Base-by-base conservation (phyloP, 2,888 invertebrate genomes). In the Trypoxylon attenuatum region DNA sequence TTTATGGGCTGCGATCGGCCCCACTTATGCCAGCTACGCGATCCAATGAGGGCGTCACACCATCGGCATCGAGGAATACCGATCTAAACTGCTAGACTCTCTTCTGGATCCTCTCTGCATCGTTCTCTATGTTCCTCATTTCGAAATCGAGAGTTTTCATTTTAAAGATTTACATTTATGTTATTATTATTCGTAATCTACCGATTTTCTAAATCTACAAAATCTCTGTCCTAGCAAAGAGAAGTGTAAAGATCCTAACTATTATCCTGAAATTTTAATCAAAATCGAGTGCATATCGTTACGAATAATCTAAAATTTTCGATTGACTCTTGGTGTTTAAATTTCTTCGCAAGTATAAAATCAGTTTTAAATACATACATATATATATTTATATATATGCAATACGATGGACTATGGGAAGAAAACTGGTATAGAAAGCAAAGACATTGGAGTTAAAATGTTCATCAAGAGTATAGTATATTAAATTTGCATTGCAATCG, bases 1-100 rank as follows among this genome's bases (percentile, higher is more conserved):
- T 70, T 74, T 74, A 71, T 74, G 59, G 57, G 27, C 46, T 25
- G 29, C 52, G 65, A 54, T 74, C 60, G n/a, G n/a, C 56, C 43
- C 65, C 19, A 56, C 29, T 69, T 63, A 53, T 51, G 60, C 70
- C 53, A 52, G 59, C 50, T 66, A 46, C 47, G 25, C 50, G 63
- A 47, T 53, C 56, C 74, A 58, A 61, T 57, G 61, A 66, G 66
- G 55, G 54, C 52, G 66, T 58, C 61, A 57, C 65, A 61, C 64
- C 33, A 6, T 13, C 41, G 22, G 49, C 65, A 71, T 75, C 66
- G 58, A 53, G 18, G 63, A 62, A 60, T 66, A 54, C 61, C 58
- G 49, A 66, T 75, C 59, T 67, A 63, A 63, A 46, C 58, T 21
- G n/a, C 23, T n/a, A 10, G 10, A 16, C 41, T 21, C 22, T 45